phyloP scores from a whole-genome alignment of 1,140 invertebrate species.

The Cheumatopsyche charites region DNA sequence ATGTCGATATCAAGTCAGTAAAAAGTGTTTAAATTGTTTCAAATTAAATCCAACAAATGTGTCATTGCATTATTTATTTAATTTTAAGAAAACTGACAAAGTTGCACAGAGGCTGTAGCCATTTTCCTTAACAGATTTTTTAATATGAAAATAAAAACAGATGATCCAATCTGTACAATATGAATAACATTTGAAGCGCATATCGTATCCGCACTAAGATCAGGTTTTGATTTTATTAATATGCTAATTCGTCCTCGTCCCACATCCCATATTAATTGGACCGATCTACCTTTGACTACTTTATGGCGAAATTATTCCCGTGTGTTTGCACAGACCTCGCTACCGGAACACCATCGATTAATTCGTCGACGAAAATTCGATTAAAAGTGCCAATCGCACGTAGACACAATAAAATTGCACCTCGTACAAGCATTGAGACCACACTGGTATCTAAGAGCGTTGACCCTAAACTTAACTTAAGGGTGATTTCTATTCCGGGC shows the following conservation, averaged over 20 bases:
- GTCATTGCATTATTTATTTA: no score
- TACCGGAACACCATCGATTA: neutral
- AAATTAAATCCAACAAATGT: no score
- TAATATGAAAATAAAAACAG: no score
- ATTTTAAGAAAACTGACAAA: no score
- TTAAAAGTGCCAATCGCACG: no score
- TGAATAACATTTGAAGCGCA: neutral
- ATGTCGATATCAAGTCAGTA: no score
- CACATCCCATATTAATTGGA: conserved; percentile 39
- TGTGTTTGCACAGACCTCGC: conserved; percentile 22
- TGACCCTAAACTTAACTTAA: neutral
- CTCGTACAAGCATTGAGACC: no score
- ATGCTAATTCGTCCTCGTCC: conserved; percentile 43
- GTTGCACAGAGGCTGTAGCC: no score
- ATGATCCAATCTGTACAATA: neutral
- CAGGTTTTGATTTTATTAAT: conserved; percentile 38
- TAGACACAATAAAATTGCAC: no score
- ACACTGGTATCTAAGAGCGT: neutral
- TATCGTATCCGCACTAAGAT: neutral
- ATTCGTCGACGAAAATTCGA: neutral
- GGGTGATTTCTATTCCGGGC: conserved; percentile 1
- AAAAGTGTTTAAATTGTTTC: no score
- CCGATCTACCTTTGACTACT: conserved; percentile 27
- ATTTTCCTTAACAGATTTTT: no score
- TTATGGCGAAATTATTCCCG: conserved; percentile 31